Evolutionary conservation across 2,797 vertebrate species (phyloP).

Genomic region (Gobio occitaniae): DNA sequence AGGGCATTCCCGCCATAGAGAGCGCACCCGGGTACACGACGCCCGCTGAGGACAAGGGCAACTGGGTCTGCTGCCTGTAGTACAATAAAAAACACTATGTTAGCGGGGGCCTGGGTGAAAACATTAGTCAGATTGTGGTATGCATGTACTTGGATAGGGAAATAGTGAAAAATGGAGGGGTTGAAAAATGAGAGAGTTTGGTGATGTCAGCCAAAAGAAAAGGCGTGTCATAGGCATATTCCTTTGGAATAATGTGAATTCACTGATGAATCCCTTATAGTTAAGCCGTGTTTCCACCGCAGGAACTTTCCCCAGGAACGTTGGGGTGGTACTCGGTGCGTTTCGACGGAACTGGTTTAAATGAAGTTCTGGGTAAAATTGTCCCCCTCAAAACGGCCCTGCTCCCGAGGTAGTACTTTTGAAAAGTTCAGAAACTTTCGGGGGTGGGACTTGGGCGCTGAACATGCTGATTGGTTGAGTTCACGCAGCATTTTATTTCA

Average conservation of each 20-base stretch:
- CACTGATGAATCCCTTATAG: not conserved
- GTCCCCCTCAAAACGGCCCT: no score
- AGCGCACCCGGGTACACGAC: conserved; percentile 95
- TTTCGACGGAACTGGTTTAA: no score
- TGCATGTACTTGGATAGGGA: not conserved
- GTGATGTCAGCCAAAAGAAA: not conserved
- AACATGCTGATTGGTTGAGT: no score
- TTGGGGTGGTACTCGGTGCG: no score
- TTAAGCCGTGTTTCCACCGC: no score
- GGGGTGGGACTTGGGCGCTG: no score
- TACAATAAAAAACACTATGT: conserved; percentile 37
- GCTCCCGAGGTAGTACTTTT: no score
- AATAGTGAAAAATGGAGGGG: not conserved
- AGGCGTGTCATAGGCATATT: not conserved
- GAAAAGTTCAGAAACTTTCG: no score
- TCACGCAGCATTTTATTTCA: no score
- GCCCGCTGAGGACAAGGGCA: conserved; percentile 89
- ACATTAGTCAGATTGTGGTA: not conserved
- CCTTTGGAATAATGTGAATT: not conserved
- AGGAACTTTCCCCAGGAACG: no score
- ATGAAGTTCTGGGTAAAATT: no score
- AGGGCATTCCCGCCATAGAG: conserved; percentile 95
- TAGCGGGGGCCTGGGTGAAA: not conserved
- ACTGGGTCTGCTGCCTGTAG: conserved; percentile 92
- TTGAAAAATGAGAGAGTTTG: no score